Conservation (phyloP, 2,797 vertebrate genomes). For the Trachurus trachurus region DNA sequence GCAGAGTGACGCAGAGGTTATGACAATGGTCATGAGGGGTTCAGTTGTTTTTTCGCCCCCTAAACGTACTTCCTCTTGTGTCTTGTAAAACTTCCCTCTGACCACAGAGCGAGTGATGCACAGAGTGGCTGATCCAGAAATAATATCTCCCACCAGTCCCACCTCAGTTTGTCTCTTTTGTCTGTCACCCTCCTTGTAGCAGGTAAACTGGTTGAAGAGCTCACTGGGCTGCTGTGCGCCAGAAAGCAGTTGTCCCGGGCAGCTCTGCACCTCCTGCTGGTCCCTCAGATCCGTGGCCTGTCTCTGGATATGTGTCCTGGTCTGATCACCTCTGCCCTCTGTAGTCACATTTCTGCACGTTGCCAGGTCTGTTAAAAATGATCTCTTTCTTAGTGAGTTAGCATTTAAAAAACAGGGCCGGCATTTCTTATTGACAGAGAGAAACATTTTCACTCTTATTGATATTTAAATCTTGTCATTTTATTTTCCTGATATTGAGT, state of each 20-base stretch:
- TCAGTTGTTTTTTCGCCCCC: too few relatives aligned
- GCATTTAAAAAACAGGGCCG: too few relatives aligned
- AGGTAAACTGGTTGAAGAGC: constrained; percentile 84
- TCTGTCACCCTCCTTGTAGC: constrained; percentile 57
- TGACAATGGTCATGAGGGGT: not conserved
- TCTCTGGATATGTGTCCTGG: constrained; percentile 81
- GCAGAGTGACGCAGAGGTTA: not conserved
- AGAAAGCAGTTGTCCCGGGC: constrained; percentile 84
- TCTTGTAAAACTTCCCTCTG: not conserved
- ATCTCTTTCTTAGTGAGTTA: not conserved
- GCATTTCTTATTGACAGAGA: too few relatives aligned
- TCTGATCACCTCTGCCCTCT: constrained; percentile 84
- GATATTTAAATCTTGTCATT: not conserved
- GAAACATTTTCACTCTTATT: too few relatives aligned
- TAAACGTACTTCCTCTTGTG: not conserved
- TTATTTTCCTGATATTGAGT: not conserved
- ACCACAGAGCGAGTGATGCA: not conserved
- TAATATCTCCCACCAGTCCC: too few relatives aligned
- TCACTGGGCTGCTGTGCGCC: constrained; percentile 81
- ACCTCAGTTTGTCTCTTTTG: not conserved
- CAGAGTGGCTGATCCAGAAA: not conserved
- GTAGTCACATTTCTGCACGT: constrained; percentile 82
- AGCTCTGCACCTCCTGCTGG: constrained; percentile 88
- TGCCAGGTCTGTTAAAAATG: constrained; percentile 85
- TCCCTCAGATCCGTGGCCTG: constrained; percentile 87